Base-by-base conservation (phyloP, 1,140 invertebrate species). In the Oedothorax gibbosus region DNA sequence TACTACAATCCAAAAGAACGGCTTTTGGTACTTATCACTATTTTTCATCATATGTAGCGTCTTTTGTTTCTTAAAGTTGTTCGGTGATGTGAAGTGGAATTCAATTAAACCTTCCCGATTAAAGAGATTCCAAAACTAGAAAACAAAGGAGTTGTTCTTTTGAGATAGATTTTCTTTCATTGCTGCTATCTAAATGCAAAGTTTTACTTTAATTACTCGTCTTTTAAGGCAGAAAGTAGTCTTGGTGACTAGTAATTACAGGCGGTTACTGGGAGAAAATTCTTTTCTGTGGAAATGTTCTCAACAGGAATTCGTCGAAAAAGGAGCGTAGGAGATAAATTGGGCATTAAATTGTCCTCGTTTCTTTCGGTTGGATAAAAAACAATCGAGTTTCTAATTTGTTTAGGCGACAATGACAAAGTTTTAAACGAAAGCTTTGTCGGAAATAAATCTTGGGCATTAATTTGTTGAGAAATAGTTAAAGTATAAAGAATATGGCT, bases 21-120 rank as follows among this genome's bases (percentile, higher is more conserved):
- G 35, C 35, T 35, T 35, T 35, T 35, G 5, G 35, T 35, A 2
- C 35, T 35, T 35, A 35, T 35, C 35, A 35, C 35, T 35, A 35
- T 35, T 35, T 35, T 35, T 35, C 35, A 35, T 35, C 35, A 35
- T 5, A 35, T 2, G 35, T 35, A 5, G 35, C 35, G 35, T 35
- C 72, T 75, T 75, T 60, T 57, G 54, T 75, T 35, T 35, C 35
- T 35, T 35, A 5, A 1, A 35, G 35, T 35, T 35, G 35, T 35
- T 35, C 35, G 35, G 10, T 60, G 14, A 56, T 57, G 72, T 51
- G 53, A 64, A 64, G 35, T n/a, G 75, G 65, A 77, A 77, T 77
- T 77, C 75, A 77, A 77, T 77, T 77, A 77, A 77, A 77, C 75
- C 60, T 77, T 49, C 7, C 57, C 75, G 75, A 77, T 77, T 77